Percentiles rank a stretch among this genome's conserved stretches.
These are phyloP conservation scores for Columbina picui DNA, from an alignment of 2,113 vertebrate species.

Conservation along the genomic window DNA sequence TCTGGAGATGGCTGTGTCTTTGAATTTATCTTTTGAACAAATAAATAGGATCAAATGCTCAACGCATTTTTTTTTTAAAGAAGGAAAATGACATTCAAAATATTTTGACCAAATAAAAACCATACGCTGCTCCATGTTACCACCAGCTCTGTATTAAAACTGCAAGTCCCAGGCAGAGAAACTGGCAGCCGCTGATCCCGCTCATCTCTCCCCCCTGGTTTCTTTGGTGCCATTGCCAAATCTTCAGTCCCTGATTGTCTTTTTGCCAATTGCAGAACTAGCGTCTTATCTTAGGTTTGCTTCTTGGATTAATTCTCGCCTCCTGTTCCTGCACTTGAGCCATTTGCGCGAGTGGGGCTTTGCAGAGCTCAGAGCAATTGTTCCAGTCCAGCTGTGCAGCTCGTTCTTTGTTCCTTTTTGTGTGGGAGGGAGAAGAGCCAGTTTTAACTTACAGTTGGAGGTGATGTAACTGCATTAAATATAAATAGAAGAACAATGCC, in stretches of 20 bases:
- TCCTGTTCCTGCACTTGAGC: neutral
- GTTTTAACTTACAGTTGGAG: neutral
- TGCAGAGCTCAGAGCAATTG: neutral
- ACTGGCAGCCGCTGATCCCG: fast-evolving
- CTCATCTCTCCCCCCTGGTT: neutral
- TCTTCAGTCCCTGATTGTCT: fast-evolving
- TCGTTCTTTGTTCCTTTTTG: neutral
- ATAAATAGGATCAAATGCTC: neutral
- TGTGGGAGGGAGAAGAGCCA: neutral
- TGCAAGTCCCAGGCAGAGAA: neutral
- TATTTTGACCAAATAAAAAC: neutral
- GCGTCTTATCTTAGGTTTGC: neutral
- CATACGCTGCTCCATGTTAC: fast-evolving
- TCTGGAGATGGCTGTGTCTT: fast-evolving
- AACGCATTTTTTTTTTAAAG: neutral
- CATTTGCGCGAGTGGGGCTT: neutral
- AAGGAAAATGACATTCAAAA: neutral
- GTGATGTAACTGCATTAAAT: neutral
- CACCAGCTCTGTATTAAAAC: fast-evolving
- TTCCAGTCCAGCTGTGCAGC: neutral
- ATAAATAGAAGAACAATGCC: neutral
- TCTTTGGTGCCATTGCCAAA: neutral
- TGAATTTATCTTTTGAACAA: neutral
- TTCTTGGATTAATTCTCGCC: neutral
- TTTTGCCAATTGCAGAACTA: neutral